Percentiles rank a stretch among this genome's conserved stretches.
These are phyloP conservation scores for Scaptomyza parva DNA, from an alignment of 2,888 invertebrate species.

Conservation along the genomic window DNA sequence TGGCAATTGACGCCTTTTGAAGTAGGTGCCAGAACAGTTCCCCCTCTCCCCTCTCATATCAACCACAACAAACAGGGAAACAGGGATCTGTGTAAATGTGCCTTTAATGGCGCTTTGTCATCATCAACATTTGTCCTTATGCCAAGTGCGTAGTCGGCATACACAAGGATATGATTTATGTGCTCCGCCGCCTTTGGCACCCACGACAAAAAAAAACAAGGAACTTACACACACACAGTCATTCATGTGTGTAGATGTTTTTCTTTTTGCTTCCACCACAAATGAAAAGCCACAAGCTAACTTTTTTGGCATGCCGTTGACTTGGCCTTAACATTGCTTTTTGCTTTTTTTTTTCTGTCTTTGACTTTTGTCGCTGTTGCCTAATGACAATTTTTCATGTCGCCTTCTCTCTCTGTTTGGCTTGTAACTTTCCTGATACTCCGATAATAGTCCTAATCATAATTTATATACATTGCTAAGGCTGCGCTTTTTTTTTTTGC, in stretches of 20 bases:
- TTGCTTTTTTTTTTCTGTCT: slow-evolving; percentile 38
- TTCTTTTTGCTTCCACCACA: slow-evolving; percentile 45
- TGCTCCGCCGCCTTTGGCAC: slow-evolving; percentile 51
- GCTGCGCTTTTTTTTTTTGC: slow-evolving; percentile 36
- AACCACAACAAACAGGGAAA: slow-evolving; percentile 13
- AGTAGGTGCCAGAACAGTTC: slow-evolving; percentile 41
- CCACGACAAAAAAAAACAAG: slow-evolving; percentile 37
- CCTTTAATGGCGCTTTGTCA: slow-evolving; percentile 83
- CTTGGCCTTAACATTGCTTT: slow-evolving; percentile 31
- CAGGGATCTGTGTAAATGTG: slow-evolving; percentile 74
- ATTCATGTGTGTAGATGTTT: slow-evolving; percentile 30
- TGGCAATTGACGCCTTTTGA: slow-evolving; percentile 62
- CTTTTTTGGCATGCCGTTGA: slow-evolving; percentile 39
- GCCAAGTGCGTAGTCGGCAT: slow-evolving; percentile 67
- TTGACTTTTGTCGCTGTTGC: slow-evolving; percentile 36
- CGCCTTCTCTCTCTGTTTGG: slow-evolving; percentile 54
- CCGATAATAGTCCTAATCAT: slow-evolving; percentile 75
- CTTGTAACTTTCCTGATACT: slow-evolving; percentile 47
- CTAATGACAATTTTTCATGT: slow-evolving; percentile 77
- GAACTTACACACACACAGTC: slow-evolving; percentile 9
- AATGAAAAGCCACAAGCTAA: slow-evolving; percentile 57
- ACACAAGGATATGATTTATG: slow-evolving; percentile 72
- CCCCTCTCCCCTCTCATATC: not conserved
- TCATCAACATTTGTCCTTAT: slow-evolving; percentile 81
- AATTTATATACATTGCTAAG: slow-evolving; percentile 68